Percentiles rank a stretch among this genome's conserved stretches.
phyloP scores from a whole-genome alignment of 2,888 invertebrate genomes.

The Trichogramma evanescens region DNA sequence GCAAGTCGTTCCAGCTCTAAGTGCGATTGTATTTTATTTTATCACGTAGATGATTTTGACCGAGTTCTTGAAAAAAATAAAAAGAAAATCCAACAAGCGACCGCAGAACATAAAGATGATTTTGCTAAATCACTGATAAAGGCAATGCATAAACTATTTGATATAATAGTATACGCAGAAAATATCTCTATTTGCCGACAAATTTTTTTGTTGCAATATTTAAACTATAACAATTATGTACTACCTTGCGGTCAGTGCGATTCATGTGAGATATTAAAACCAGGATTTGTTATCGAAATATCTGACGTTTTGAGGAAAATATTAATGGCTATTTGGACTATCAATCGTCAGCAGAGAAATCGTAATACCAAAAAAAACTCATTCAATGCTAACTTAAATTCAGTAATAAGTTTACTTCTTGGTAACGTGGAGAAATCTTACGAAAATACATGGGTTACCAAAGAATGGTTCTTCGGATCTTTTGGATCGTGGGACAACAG shows the following conservation, averaged over 20 bases:
- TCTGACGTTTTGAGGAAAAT: constrained; percentile 1
- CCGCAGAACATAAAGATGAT: background rate
- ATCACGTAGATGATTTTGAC: background rate
- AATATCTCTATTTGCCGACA: constrained; percentile 11
- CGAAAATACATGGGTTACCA: background rate
- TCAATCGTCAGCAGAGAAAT: constrained; percentile 6
- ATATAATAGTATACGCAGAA: constrained; percentile 4
- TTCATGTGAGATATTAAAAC: constrained; percentile 2
- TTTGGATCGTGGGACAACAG: constrained; percentile 10
- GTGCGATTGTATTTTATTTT: constrained; percentile 6
- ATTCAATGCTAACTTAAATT: background rate
- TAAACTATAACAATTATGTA: constrained; percentile 3
- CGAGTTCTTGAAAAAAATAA: background rate
- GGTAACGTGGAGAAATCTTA: background rate
- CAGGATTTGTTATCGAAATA: constrained; percentile 5
- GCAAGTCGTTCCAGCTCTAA: background rate
- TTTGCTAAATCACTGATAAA: no score
- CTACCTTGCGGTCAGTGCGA: constrained; percentile 6
- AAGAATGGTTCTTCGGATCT: constrained; percentile 12
- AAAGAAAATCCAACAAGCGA: background rate
- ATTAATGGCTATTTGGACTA: constrained; percentile 9
- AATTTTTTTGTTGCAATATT: constrained; percentile 2
- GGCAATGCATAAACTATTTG: background rate
- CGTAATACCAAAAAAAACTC: no score
- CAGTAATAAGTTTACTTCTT: background rate